Evolutionary conservation across 2,888 invertebrate species (phyloP), one percentile per base, ranked within the genome.

Genomic region (Gerris lacustris): DNA sequence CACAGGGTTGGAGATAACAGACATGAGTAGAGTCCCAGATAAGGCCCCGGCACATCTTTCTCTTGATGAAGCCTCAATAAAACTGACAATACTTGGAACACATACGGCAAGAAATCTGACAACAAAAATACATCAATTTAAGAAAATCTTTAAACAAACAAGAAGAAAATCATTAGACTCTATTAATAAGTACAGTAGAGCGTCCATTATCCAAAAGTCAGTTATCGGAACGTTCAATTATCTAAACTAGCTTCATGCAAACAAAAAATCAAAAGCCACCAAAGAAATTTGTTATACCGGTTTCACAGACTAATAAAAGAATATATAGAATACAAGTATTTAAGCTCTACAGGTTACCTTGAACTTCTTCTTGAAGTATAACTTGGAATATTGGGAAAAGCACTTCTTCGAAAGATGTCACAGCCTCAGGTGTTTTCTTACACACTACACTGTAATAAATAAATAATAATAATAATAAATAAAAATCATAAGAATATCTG

Each of bases 101-200:
- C 94, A 82, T 99, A 99, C 0, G 98, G 98, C 82, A 97, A 92
- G 83, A 99, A 97, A 81, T 98, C 98, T 87, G 85, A 44, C 80
- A 84, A 72, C 76, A 73, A 75, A 73, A 73, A 70, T 72, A 68
- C 62, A 55, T 2, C 55, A 55, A 11, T 11, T 2, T 2, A 55
- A 11, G 15, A 11, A 55, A 9, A 55, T 66, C 66, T 71, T 69
- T 62, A 0, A 18, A 9, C 0, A 68, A 6, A 55, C 15, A 47
- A 11, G 6, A 47, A 7, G 11, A 6, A 47, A 43, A 17, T 18
- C 62, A 11, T 68, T 67, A 47, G 11, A 47, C 47, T 47, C 6
- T 7, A 11, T 47, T 7, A 7, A 47, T 11, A 47, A 47, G 11
- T 47, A 47, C 6, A n/a, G n/a, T n/a, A n/a, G n/a, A n/a, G n/a